These are phyloP conservation scores for Drosophila ananassae DNA, from an alignment of 1,140 invertebrate genomes.

Conservation along the genomic window DNA sequence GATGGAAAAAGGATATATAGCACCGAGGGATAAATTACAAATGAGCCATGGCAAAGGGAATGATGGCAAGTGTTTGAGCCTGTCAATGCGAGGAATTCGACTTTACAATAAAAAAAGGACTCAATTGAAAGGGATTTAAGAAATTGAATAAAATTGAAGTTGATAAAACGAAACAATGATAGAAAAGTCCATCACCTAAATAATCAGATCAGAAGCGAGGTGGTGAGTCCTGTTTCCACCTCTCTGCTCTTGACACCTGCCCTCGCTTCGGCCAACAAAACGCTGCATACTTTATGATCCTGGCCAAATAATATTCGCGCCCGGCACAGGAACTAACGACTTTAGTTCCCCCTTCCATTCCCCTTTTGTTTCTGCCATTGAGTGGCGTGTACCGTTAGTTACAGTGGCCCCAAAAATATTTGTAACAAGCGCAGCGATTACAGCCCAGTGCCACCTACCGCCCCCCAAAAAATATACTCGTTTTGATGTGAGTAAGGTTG, in stretches of 20 bases:
- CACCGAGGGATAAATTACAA: constrained; percentile 37
- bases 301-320: constrained; percentile 57
- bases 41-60: constrained; percentile 33
- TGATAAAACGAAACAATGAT: neutral
- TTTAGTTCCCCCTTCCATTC: constrained; percentile 1
- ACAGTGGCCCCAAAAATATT: constrained; percentile 45
- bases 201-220: constrained; percentile 30
- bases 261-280: constrained; percentile 49
- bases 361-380: constrained; percentile 44
- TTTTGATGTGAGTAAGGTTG: constrained; percentile 51
- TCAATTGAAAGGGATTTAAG: constrained; percentile 5
- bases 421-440: constrained; percentile 41
- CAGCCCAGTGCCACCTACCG: neutral
- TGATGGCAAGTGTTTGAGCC: neutral
- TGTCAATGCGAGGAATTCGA: constrained; percentile 57
- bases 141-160: neutral
- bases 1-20: constrained; percentile 28
- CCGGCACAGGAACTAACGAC: constrained; percentile 38
- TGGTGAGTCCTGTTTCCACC: neutral
- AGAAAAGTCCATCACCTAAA: constrained; percentile 5
- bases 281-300: constrained; percentile 58
- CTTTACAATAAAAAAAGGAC: constrained; percentile 49
- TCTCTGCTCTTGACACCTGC: neutral
- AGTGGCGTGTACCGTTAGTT: constrained; percentile 57
- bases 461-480: constrained; percentile 13